Evolutionary conservation across 37 sponge, comb jelly and placozoan genomes (phyloP).

Genomic region (Spongilla lacustris): DNA sequence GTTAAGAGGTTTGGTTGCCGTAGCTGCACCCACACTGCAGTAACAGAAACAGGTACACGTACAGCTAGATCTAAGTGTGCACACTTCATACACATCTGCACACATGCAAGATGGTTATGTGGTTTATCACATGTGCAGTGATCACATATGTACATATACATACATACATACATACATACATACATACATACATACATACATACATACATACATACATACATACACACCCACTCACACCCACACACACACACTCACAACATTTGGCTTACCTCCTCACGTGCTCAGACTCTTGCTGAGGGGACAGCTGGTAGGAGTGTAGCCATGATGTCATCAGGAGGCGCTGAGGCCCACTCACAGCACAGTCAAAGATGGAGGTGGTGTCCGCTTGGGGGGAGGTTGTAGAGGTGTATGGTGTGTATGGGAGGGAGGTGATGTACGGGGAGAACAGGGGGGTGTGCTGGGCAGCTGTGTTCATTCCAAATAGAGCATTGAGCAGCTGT

Average conservation of each 20-base stretch:
- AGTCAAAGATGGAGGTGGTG: background rate
- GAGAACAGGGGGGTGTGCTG: constrained; percentile 71
- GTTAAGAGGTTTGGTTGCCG: constrained; percentile 51
- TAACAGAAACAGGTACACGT: background rate
- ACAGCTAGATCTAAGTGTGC: background rate
- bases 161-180: constrained; percentile 7
- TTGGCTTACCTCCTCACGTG: constrained; percentile 3
- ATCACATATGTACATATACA: background rate
- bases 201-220: too few species aligned
- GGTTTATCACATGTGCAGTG: too few species aligned
- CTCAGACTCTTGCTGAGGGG: background rate
- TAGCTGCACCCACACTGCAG: constrained; percentile 1
- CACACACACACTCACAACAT: background rate
- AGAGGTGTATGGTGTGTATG: constrained; percentile 3
- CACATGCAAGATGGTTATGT: too few species aligned
- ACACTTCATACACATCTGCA: background rate
- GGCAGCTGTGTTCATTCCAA: constrained; percentile 77
- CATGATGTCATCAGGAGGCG: constrained; percentile 26
- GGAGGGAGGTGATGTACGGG: constrained; percentile 60
- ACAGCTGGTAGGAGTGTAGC: background rate
- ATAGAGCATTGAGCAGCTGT: constrained; percentile 81
- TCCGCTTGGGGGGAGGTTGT: background rate
- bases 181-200: too few species aligned
- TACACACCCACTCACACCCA: too few species aligned
- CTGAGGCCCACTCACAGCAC: background rate